These are phyloP conservation scores for Emydoidea blandingii DNA, from an alignment of 2,797 vertebrate species.

Conservation along the genomic window DNA sequence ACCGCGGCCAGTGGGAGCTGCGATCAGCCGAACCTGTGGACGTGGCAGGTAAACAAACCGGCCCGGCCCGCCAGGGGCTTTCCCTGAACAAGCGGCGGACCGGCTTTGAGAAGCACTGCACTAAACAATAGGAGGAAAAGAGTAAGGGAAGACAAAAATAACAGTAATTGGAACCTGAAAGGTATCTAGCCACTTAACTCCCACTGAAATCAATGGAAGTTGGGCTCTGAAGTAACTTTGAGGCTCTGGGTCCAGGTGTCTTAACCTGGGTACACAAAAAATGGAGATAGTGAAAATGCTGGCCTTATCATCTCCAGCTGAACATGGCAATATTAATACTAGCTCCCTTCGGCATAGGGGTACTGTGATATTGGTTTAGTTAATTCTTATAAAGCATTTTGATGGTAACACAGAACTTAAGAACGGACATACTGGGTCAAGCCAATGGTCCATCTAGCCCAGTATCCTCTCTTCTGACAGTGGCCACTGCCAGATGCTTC, in stretches of 20 bases:
- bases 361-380: neutral
- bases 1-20: too few relatives aligned
- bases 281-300: neutral
- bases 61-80: too few relatives aligned
- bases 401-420: neutral
- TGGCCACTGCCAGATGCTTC: too few relatives aligned
- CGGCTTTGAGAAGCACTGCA: neutral
- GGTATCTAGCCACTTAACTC: neutral
- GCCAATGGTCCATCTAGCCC: neutral
- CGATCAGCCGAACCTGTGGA: too few relatives aligned
- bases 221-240: neutral
- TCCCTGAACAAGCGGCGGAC: too few relatives aligned
- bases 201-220: neutral
- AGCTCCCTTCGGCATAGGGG: neutral
- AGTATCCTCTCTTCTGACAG: neutral
- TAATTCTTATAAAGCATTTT: constrained; percentile 22
- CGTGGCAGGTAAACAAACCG: too few relatives aligned
- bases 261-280: neutral
- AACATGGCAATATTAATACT: neutral
- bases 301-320: neutral
- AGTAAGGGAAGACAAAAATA: neutral
- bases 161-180: neutral
- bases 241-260: neutral
- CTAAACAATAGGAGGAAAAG: neutral
- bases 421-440: neutral